phyloP scores from a whole-genome alignment of 2,797 vertebrate genomes.

The Eulemur albifrons region DNA sequence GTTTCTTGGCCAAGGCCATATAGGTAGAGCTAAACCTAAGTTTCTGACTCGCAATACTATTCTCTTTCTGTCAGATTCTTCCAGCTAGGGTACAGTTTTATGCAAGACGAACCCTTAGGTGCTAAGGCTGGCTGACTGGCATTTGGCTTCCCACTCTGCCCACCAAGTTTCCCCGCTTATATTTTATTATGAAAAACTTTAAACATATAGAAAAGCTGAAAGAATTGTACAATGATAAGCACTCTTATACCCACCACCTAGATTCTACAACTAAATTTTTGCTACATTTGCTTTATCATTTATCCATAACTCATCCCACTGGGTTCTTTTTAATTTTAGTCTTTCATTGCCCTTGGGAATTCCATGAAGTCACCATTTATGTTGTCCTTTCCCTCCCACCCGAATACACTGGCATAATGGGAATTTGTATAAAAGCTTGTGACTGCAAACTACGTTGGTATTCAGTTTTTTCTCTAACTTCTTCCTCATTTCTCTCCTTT shows the following conservation, averaged over 20 bases:
- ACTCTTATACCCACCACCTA: not conserved
- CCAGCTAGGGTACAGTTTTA: not conserved
- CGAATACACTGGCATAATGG: not conserved
- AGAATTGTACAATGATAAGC: constrained; percentile 10
- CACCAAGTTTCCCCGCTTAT: not conserved
- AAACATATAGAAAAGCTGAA: constrained; percentile 2
- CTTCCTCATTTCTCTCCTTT: constrained; percentile 22
- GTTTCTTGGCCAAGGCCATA: not conserved
- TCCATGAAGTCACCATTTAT: constrained; percentile 31
- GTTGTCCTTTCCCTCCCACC: not conserved
- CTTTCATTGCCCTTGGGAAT: not conserved
- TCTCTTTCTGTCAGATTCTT: constrained; percentile 27
- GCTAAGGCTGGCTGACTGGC: not conserved
- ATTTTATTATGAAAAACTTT: constrained; percentile 43
- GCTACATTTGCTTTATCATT: constrained; percentile 36
- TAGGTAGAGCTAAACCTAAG: not conserved
- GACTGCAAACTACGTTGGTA: not conserved
- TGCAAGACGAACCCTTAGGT: not conserved
- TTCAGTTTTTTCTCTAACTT: not conserved
- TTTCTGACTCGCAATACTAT: not conserved
- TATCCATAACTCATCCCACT: not conserved
- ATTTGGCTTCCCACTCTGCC: not conserved
- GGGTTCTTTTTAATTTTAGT: not conserved
- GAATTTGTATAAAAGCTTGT: constrained; percentile 5
- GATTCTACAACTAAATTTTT: constrained; percentile 33